Base-by-base conservation (phyloP, 2,888 invertebrate species). In the Tipula helvola region DNA sequence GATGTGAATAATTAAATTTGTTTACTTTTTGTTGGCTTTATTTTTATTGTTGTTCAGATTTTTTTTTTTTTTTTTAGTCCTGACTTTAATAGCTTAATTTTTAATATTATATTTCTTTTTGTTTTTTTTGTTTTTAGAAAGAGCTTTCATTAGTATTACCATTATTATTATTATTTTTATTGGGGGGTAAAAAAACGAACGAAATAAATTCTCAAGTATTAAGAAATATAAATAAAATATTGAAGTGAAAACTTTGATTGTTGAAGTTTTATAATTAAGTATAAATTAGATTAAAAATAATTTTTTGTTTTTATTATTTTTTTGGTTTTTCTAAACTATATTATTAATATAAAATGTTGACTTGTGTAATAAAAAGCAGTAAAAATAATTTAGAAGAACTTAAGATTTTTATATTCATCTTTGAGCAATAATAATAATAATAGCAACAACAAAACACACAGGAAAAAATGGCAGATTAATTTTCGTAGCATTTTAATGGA, bases 1-100 rank as follows among this genome's bases (percentile, higher is more conserved):
- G 71, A 71, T 71, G 71, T 71, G 71, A 71, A 71, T 71, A 71
- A 71, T 71, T 71, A 71, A 71, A 71, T 71, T 71, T 71, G 71
- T 71, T 71, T 71, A 71, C 71, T 71, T 71, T 71, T 2, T 71
- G 7, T 28, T 71, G 8, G 10, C 4, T 71, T 71, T 71, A 28
- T 28, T 71, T 71, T 71, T 71, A 28, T 71, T 71, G 28, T 71
- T 71, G 71, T 71, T 71, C 1, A 10, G 71, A 71, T 3, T 28
- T 71, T 52, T 52, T 16, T 42, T n/a, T n/a, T 42, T 5, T 42
- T 52, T 52, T 28, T 71, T 71, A 71, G 10, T 71, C 28, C 71
- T 71, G 71, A 71, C 71, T 71, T 71, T 71, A 71, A 71, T 71
- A 28, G 71, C 71, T 71, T 71, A 71, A 71, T 71, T 28, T 71